Base-by-base conservation (phyloP, 2,888 invertebrate genomes). In the Mimachlamys varia region DNA sequence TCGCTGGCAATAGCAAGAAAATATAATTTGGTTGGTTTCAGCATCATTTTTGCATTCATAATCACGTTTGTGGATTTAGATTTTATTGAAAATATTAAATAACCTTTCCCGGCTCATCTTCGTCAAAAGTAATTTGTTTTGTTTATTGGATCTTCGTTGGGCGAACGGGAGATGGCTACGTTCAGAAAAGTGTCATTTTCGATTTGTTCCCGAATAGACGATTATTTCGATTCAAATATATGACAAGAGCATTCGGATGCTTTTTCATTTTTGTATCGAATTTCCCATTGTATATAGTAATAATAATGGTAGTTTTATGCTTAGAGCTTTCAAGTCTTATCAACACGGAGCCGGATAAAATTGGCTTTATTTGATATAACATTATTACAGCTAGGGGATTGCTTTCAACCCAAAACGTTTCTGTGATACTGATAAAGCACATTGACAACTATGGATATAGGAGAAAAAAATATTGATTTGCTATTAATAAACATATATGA, bases 11-110 rank as follows among this genome's bases (percentile, higher is more conserved):
- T 91, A 89, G 62, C 44, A 50, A 49, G 87, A 87, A 92, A 92
- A 92, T 88, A 90, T 91, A 90, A 91, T 91, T 89, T 91, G 89
- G 62, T 89, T 88, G 76, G 88, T 90, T 89, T 89, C 88, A 62
- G 88, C 89, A 87, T 89, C 89, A 87, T 90, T 89, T 89, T 89
- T 89, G 88, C 87, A 92, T 90, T 90, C 87, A 62, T 91, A 92
- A 92, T 92, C 89, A 90, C 90, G 90, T 93, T 93, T 92, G 93
- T 92, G 93, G 93, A 94, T 94, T 94, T 91, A 93, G 93, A 93
- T 93, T 94, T 93, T 93, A 93, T 94, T 92, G 94, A 93, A 94
- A 94, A 94, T 94, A 94, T 94, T 93, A 94, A 93, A 94, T 94
- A 93, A 92, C 93, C 90, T 92, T 92, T 93, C 93, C 90, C 76